These are phyloP conservation scores for Heteropelma amictum DNA, from an alignment of 2,888 invertebrate genomes.

Conservation along the genomic window DNA sequence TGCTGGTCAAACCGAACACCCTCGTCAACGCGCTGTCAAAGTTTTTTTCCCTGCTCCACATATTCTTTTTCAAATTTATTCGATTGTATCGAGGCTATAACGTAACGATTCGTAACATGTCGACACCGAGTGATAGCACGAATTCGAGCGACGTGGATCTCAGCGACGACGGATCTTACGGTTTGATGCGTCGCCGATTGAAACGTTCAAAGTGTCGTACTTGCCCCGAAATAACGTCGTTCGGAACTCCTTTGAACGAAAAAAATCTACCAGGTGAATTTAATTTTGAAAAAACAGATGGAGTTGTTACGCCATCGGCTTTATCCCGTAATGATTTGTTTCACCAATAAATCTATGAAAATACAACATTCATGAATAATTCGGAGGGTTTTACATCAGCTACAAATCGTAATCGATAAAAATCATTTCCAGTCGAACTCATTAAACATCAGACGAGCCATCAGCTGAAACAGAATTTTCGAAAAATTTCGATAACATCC, in stretches of 20 bases:
- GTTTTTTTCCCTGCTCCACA: not conserved
- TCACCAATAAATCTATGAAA: no score
- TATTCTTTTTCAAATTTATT: conserved; percentile 5
- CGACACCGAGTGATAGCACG: conserved; percentile 20
- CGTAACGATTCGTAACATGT: conserved; percentile 27
- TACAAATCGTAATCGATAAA: conserved; percentile 23
- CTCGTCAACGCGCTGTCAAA: conserved; percentile 33
- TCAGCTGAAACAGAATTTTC: conserved; percentile 18
- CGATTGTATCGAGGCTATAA: not conserved
- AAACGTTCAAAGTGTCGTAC: conserved; percentile 17
- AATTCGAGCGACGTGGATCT: conserved; percentile 20
- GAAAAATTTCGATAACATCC: conserved; percentile 5
- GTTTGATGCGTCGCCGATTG: conserved; percentile 2
- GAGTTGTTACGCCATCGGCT: not conserved
- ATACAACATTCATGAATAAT: no score
- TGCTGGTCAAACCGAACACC: not conserved
- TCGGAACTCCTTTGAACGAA: not conserved
- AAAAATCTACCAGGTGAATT: conserved; percentile 19
- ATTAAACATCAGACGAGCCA: conserved; percentile 48
- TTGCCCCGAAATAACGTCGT: conserved; percentile 20
- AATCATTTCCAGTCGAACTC: conserved; percentile 48
- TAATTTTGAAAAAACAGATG: not conserved
- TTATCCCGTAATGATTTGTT: not conserved
- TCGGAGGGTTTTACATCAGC: not conserved
- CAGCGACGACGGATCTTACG: conserved; percentile 28